Evolutionary conservation across 2,888 invertebrate species (phyloP).

Genomic region (Brassicogethes aeneus): DNA sequence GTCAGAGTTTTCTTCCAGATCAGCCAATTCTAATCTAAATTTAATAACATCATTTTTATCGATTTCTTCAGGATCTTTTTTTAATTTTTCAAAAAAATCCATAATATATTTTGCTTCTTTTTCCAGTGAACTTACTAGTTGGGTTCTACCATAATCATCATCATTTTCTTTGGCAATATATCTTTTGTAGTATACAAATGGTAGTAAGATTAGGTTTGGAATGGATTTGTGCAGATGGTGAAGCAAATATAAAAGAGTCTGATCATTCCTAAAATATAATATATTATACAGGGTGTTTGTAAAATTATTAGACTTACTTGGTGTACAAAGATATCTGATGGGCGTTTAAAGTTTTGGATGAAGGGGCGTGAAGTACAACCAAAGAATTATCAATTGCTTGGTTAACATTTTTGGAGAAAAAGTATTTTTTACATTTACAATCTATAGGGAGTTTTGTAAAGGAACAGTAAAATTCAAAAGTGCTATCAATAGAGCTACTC

Average conservation of each 20-base stretch:
- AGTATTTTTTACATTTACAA: slow-evolving; percentile 18
- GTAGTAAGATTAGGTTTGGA: slow-evolving; percentile 29
- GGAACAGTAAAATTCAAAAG: slow-evolving; percentile 28
- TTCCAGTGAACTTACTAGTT: slow-evolving; percentile 17
- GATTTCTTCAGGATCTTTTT: neutral
- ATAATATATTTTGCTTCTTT: slow-evolving; percentile 19
- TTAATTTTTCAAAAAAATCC: slow-evolving; percentile 7
- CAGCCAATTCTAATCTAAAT: slow-evolving; percentile 18
- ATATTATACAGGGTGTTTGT: slow-evolving; percentile 7
- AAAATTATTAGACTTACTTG: slow-evolving; percentile 6
- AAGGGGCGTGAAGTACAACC: slow-evolving; percentile 16
- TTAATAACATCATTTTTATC: slow-evolving; percentile 11
- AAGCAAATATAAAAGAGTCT: slow-evolving; percentile 38
- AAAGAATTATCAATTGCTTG: slow-evolving; percentile 21
- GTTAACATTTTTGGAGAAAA: slow-evolving; percentile 20
- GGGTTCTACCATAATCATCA: slow-evolving; percentile 5
- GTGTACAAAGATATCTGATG: slow-evolving; percentile 9
- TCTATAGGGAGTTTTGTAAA: slow-evolving; percentile 19
- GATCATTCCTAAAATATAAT: slow-evolving; percentile 35
- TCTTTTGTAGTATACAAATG: slow-evolving; percentile 15
- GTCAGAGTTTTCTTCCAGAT: slow-evolving; percentile 24
- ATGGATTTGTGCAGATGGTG: slow-evolving; percentile 40
- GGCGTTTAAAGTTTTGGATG: slow-evolving; percentile 4
- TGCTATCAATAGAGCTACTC: slow-evolving; percentile 18
- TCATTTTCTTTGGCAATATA: slow-evolving; percentile 9